These are phyloP conservation scores for Prunella fulvescens DNA, from an alignment of 2,113 vertebrate genomes.

Conservation along the genomic window DNA sequence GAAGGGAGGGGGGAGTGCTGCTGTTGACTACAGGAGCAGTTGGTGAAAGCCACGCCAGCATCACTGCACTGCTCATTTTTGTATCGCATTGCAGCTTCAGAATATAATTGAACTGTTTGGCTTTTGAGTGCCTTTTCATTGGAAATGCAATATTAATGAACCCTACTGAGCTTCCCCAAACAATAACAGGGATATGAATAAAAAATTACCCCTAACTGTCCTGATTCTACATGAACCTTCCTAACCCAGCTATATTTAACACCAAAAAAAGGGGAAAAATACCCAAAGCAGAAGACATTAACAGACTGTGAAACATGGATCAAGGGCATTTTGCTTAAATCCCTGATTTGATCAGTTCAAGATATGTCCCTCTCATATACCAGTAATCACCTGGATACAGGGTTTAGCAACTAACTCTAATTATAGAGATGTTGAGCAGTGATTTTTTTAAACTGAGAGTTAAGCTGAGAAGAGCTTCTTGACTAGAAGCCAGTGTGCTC, in stretches of 20 bases:
- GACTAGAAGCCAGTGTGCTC: slow-evolving; percentile 16
- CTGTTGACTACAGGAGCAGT: not conserved
- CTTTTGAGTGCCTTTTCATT: not conserved
- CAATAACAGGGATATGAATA: not conserved
- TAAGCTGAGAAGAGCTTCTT: slow-evolving; percentile 56
- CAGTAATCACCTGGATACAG: slow-evolving; percentile 9
- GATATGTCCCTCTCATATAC: not conserved
- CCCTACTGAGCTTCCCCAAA: not conserved
- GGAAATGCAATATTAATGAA: slow-evolving; percentile 28
- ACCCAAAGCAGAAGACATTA: not conserved
- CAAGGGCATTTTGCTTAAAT: not conserved
- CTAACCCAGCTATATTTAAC: not conserved
- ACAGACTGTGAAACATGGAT: not conserved
- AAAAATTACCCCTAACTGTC: not conserved
- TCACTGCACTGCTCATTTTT: not conserved
- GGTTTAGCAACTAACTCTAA: slow-evolving; percentile 49
- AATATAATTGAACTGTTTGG: not conserved
- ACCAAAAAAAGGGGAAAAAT: not conserved
- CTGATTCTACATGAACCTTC: not conserved
- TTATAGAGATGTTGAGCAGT: slow-evolving; percentile 36
- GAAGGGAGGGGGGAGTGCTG: not conserved
- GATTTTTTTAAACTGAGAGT: slow-evolving; percentile 24
- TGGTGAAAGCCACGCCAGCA: not conserved
- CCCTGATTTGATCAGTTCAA: not conserved
- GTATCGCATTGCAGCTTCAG: not conserved